phyloP scores from a whole-genome alignment of 2,888 invertebrate genomes.

The Drosophila antonietae region DNA sequence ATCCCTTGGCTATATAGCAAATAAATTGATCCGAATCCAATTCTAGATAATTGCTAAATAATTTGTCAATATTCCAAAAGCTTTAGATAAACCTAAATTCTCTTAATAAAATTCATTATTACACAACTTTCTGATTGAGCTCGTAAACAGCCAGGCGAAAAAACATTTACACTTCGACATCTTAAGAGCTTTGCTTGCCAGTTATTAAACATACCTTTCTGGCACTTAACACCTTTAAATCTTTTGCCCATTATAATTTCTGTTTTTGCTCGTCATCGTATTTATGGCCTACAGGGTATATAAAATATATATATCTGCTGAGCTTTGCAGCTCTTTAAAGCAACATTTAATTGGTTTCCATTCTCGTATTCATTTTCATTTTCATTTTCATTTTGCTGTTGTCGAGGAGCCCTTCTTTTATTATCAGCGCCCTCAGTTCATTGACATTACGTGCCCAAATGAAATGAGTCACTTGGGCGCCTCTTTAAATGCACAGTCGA shows the following conservation, averaged over 20 bases:
- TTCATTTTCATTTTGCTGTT: constrained; percentile 15
- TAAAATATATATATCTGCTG: constrained; percentile 12
- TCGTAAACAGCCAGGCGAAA: neutral
- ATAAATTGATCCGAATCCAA: neutral
- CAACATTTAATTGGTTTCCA: constrained; percentile 65
- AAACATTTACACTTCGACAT: too few relatives aligned
- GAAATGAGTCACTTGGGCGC: constrained; percentile 45
- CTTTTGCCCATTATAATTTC: neutral
- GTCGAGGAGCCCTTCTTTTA: constrained; percentile 33
- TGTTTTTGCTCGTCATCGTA: neutral
- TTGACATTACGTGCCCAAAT: constrained; percentile 59
- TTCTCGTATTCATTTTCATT: constrained; percentile 31
- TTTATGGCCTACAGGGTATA: constrained; percentile 21
- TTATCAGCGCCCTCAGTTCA: constrained; percentile 47
- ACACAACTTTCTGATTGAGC: neutral
- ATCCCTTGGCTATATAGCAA: too few relatives aligned
- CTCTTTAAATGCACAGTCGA: constrained; percentile 41
- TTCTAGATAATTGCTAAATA: neutral
- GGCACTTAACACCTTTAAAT: neutral
- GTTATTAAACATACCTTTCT: neutral
- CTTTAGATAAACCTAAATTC: neutral
- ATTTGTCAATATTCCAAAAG: neutral
- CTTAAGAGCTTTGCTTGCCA: neutral
- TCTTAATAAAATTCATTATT: neutral
- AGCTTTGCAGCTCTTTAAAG: constrained; percentile 61